These are phyloP conservation scores for Nothobranchius furzeri DNA, from an alignment of 2,113 vertebrate genomes.

Conservation along the genomic window DNA sequence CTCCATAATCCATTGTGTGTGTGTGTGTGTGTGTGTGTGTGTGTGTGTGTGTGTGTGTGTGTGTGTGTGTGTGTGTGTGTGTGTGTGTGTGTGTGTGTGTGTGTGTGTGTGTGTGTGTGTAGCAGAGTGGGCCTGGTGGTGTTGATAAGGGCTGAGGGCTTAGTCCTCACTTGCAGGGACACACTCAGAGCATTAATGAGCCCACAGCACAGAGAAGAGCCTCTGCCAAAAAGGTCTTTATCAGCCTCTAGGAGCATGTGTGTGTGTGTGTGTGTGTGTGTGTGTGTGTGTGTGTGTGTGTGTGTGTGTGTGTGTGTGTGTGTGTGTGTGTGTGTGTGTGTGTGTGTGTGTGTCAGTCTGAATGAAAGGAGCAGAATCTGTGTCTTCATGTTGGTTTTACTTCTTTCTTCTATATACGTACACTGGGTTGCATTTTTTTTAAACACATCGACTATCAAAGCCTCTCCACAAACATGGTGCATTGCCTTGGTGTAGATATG, in stretches of 20 bases:
- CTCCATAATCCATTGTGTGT: slow-evolving; percentile 65
- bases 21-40: background rate
- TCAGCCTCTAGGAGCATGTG: slow-evolving; percentile 50
- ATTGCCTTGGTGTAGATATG: background rate
- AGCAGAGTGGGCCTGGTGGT: slow-evolving; percentile 62
- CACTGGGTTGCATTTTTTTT: slow-evolving; percentile 9
- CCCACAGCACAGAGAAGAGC: slow-evolving; percentile 65
- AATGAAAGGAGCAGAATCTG: background rate
- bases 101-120: slow-evolving; percentile 31
- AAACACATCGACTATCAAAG: slow-evolving; percentile 36
- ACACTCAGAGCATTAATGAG: slow-evolving; percentile 75
- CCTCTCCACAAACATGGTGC: slow-evolving; percentile 12
- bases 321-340: slow-evolving; percentile 14
- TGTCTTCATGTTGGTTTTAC: background rate
- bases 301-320: slow-evolving; percentile 7
- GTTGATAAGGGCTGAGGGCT: slow-evolving; percentile 75
- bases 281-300: slow-evolving; percentile 20
- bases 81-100: slow-evolving; percentile 6
- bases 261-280: slow-evolving; percentile 6
- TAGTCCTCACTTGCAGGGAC: slow-evolving; percentile 71
- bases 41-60: slow-evolving; percentile 13
- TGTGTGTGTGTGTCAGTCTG: slow-evolving; percentile 19
- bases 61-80: slow-evolving; percentile 5
- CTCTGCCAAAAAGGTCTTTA: slow-evolving; percentile 73
- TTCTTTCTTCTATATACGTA: background rate